Percentiles rank a stretch among this genome's conserved stretches.
These are phyloP conservation scores for Mormoops blainvillei DNA, from an alignment of 2,113 vertebrate species.

Conservation along the genomic window DNA sequence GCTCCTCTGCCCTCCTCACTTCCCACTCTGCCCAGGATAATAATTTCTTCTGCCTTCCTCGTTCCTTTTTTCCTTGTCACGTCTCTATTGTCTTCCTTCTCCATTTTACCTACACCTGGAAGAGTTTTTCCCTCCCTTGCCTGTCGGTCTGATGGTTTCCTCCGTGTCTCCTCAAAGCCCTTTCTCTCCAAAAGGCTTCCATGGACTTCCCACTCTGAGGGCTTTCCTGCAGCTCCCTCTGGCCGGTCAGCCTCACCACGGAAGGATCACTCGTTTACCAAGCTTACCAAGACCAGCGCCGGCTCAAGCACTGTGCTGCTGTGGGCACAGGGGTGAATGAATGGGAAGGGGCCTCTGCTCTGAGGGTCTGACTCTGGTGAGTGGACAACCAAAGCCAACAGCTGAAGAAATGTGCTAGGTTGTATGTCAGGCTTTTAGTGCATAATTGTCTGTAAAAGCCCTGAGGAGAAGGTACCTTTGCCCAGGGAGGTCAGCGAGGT, in stretches of 20 bases:
- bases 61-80: background rate
- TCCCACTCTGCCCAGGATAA: background rate
- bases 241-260: background rate
- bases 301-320: background rate
- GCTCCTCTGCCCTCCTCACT: background rate
- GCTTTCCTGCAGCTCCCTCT: background rate
- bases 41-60: background rate
- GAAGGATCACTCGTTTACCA: background rate
- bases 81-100: background rate
- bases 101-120: background rate
- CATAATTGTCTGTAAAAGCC: background rate
- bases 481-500: background rate
- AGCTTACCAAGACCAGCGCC: background rate
- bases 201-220: background rate
- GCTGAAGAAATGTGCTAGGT: background rate
- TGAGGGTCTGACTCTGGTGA: background rate
- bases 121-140: background rate
- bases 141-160: background rate
- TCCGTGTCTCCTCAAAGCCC: background rate
- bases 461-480: background rate
- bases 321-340: fast-evolving
- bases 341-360: background rate
- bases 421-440: background rate
- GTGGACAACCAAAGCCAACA: background rate
- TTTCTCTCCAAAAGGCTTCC: background rate